phyloP scores from a whole-genome alignment of 2,888 invertebrate species.

The Tribolium freemani region DNA sequence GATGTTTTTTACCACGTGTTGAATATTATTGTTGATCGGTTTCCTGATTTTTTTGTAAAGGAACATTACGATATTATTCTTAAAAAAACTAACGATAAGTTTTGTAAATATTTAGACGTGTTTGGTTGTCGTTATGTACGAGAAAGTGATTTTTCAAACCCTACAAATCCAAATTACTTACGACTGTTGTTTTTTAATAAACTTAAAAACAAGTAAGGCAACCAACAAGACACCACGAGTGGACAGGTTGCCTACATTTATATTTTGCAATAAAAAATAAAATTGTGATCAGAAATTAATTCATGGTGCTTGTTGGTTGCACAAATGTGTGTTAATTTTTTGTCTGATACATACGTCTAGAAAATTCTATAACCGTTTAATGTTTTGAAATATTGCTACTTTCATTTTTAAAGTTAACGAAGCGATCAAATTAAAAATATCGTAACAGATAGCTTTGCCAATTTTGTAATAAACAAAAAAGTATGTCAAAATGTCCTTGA shows the following conservation, averaged over 20 bases:
- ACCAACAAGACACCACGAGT: neutral
- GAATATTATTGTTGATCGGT: slow-evolving; percentile 5
- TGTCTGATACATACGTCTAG: neutral
- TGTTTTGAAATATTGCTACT: neutral
- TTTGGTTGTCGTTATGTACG: slow-evolving; percentile 15
- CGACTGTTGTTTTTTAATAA: slow-evolving; percentile 19
- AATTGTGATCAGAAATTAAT: neutral
- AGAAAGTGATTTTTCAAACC: neutral
- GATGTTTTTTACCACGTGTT: slow-evolving; percentile 3
- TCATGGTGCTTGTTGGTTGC: neutral
- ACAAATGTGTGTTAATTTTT: neutral
- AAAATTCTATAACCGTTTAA: neutral
- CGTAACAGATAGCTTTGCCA: neutral
- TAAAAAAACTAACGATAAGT: neutral
- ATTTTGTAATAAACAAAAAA: neutral
- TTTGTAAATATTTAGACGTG: slow-evolving; percentile 9
- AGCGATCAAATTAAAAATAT: neutral
- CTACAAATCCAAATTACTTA: neutral
- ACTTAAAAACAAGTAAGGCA: neutral
- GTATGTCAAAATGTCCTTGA: neutral
- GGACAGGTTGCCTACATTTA: too few species aligned
- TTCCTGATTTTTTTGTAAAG: slow-evolving; percentile 28
- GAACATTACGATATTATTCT: neutral
- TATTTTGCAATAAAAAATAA: too few species aligned
- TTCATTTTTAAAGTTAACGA: neutral